Evolutionary conservation across 2,888 invertebrate species (phyloP), one percentile per base, ranked within the genome.

Genomic region (Smittia sp.): DNA sequence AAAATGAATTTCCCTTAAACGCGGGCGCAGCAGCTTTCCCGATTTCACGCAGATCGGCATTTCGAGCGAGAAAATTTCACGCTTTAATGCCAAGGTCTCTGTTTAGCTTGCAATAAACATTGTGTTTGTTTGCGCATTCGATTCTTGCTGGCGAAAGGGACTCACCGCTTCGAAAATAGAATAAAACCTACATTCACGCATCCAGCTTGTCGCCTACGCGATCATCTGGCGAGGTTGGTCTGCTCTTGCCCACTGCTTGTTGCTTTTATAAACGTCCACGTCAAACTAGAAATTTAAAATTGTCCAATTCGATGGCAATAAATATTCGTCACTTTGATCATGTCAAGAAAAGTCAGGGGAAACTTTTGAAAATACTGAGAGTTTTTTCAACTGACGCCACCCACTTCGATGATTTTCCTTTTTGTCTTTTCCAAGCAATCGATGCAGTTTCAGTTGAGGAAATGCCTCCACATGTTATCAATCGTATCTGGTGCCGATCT

Each of bases 61-160:
- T 38, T 46, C 15, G 15, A 46, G 15, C n/a, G 58, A 58, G 18
- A 58, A 58, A 32, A 18, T 69, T 22, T 27, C 6, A 25, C 27
- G 27, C 69, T 69, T 69, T 69, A 69, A 69, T 69, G 69, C 69
- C 69, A 69, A 69, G 69, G 69, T 54, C 69, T 27, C 9, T 9
- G 32, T 32, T 32, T 32, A 18, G 18, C 22, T 58, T 18, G 69
- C 69, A 58, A 4, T 58, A 58, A 58, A 20, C 58, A 58, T 58
- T 18, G 18, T 58, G 18, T 13, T 13, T 18, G 52, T 46, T 18
- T 46, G 52, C n/a, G 52, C n/a, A 46, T 32, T 32, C 9, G 4
- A 32, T 32, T 32, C 32, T 32, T 9, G 32, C 32, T 32, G 32
- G 9, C 32, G 32, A 32, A 32, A 32, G 32, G 32, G 32, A 32